These are phyloP conservation scores for Acanthococcus lagerstroemiae DNA, from an alignment of 2,888 invertebrate genomes.

Conservation along the genomic window DNA sequence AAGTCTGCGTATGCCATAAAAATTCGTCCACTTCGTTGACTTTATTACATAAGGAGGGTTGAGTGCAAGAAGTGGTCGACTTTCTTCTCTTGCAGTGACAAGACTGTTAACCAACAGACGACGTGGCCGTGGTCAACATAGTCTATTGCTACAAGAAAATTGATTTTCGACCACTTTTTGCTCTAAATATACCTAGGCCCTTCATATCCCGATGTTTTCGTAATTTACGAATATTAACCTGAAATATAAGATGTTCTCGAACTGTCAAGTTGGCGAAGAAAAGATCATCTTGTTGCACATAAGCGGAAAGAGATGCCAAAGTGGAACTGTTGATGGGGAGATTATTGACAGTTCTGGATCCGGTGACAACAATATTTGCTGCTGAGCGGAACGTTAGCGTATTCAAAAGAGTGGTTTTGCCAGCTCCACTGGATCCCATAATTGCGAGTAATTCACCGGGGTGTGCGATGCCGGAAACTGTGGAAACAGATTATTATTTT, in stretches of 20 bases:
- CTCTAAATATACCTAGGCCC: neutral
- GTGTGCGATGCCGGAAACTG: conserved; percentile 71
- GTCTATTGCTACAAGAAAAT: too few relatives aligned
- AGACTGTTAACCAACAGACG: too few relatives aligned
- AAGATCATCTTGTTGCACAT: conserved; percentile 88
- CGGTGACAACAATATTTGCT: conserved; percentile 54
- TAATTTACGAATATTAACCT: too few relatives aligned
- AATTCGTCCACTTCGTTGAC: too few relatives aligned
- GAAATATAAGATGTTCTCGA: conserved; percentile 77
- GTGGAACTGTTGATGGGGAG: conserved; percentile 59
- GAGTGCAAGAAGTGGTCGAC: too few relatives aligned
- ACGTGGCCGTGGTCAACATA: too few relatives aligned
- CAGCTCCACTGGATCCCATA: conserved; percentile 84
- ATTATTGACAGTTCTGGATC: conserved; percentile 59
- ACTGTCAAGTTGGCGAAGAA: conserved; percentile 87
- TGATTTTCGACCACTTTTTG: too few relatives aligned
- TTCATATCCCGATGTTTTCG: neutral
- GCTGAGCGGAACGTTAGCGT: conserved; percentile 73
- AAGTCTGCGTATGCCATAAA: too few relatives aligned
- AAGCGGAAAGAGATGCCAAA: conserved; percentile 69
- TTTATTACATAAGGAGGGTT: too few relatives aligned
- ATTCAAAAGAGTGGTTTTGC: conserved; percentile 89
- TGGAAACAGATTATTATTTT: neutral
- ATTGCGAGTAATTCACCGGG: conserved; percentile 79
- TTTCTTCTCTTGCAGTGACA: too few relatives aligned